Conservation (phyloP, 2,113 vertebrate genomes). For the Calonectris borealis region DNA sequence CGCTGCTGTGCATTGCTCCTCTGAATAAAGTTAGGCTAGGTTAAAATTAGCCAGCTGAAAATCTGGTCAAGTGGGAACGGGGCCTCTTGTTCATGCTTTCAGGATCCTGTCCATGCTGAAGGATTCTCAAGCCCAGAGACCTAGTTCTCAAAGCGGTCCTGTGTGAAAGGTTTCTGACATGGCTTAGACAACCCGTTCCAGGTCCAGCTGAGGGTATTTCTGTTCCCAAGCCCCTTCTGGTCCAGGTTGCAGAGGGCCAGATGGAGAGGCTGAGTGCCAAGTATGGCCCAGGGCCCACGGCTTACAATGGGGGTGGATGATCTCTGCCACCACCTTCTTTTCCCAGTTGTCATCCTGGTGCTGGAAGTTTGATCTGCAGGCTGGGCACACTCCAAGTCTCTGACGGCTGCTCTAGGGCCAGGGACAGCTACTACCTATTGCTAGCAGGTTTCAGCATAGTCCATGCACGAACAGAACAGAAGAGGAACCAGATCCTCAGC, state of each 20-base stretch:
- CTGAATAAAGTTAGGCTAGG: not conserved
- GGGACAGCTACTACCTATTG: not conserved
- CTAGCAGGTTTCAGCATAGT: not conserved
- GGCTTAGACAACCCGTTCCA: not conserved
- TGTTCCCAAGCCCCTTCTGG: not conserved
- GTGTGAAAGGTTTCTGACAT: not conserved
- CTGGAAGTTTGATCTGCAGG: not conserved
- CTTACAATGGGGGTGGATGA: not conserved
- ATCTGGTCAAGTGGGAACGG: not conserved
- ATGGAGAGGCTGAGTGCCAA: not conserved
- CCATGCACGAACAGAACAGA: not conserved
- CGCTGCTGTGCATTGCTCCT: not conserved
- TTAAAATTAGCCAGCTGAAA: not conserved
- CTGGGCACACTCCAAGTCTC: not conserved
- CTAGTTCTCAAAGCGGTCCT: not conserved
- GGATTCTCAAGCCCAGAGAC: not conserved
- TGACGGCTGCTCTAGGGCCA: not conserved
- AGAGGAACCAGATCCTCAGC: slow-evolving; percentile 9
- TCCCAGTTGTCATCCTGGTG: not conserved
- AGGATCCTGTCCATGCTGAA: not conserved
- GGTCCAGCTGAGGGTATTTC: not conserved
- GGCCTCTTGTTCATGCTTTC: not conserved
- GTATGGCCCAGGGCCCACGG: not conserved
- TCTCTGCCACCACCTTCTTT: not conserved
- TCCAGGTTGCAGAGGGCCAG: not conserved